Conservation (phyloP, 2,888 invertebrate species). For the Exephanes ischioxanthus region DNA sequence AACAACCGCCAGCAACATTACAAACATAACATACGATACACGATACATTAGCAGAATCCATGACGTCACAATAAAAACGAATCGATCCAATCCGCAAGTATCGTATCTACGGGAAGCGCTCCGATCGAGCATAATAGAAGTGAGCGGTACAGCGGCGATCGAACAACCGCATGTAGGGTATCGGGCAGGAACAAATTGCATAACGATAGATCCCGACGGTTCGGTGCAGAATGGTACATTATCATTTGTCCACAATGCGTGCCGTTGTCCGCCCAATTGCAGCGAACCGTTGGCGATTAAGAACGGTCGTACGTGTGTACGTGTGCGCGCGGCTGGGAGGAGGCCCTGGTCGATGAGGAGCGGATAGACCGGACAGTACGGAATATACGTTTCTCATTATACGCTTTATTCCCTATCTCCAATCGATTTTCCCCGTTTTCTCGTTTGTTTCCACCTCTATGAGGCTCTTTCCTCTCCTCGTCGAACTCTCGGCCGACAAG, state of each 20-base stretch:
- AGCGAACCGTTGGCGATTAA: constrained; percentile 5
- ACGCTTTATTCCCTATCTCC: constrained; percentile 13
- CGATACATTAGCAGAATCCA: not conserved
- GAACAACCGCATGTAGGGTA: not conserved
- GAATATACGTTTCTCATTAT: constrained; percentile 26
- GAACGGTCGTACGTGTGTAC: not conserved
- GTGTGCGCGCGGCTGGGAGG: not conserved
- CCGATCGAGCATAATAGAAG: not conserved
- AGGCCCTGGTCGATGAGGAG: not conserved
- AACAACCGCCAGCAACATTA: no score
- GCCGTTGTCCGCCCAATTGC: constrained; percentile 20
- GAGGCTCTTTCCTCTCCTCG: not conserved
- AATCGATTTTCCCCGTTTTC: constrained; percentile 1
- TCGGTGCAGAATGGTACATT: constrained; percentile 14
- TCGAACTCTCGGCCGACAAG: not conserved
- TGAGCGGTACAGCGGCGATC: not conserved
- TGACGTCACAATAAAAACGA: not conserved
- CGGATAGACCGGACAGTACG: not conserved
- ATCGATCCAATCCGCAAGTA: not conserved
- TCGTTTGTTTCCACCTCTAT: not conserved
- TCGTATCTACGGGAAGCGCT: not conserved
- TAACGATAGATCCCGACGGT: constrained; percentile 12
- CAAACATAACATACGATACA: not conserved
- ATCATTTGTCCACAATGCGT: constrained; percentile 30
- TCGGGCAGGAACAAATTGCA: constrained; percentile 22